A percentile compares a stretch with the other conserved stretches of the same genome.
These are phyloP conservation scores for Saiga tatarica DNA, from an alignment of 2,113 vertebrate genomes.

Conservation along the genomic window DNA sequence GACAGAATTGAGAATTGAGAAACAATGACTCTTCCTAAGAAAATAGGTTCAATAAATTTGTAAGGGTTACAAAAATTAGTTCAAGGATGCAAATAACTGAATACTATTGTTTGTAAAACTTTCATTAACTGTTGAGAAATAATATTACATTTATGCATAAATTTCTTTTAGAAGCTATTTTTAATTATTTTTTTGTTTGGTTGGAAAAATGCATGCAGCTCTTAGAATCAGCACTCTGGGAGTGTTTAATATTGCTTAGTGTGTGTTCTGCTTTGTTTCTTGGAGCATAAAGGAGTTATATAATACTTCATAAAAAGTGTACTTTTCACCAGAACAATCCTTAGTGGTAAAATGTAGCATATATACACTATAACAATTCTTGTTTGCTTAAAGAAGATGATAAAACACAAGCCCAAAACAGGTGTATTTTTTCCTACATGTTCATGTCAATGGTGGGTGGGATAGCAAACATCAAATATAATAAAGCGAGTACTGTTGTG, in stretches of 20 bases:
- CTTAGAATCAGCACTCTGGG: not conserved
- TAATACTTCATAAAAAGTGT: not conserved
- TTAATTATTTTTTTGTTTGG: not conserved
- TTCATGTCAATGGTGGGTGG: not conserved
- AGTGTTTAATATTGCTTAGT: not conserved
- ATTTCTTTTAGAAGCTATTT: not conserved
- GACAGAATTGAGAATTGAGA: not conserved
- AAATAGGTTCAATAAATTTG: not conserved
- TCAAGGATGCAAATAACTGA: not conserved
- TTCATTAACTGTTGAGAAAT: not conserved
- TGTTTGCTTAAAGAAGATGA: not conserved
- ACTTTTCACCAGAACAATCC: not conserved
- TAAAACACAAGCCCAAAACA: not conserved
- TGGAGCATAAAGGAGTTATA: not conserved
- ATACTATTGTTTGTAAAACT: not conserved
- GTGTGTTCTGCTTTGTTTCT: not conserved
- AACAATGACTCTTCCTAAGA: not conserved
- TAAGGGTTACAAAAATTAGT: not conserved
- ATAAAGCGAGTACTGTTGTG: not conserved
- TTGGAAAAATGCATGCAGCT: not conserved
- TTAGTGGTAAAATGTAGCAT: not conserved
- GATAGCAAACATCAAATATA: not conserved
- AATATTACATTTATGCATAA: not conserved
- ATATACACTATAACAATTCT: not conserved
- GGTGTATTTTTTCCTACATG: not conserved